These are phyloP conservation scores for Paguma larvata DNA, from an alignment of 2,797 vertebrate species.

Conservation along the genomic window DNA sequence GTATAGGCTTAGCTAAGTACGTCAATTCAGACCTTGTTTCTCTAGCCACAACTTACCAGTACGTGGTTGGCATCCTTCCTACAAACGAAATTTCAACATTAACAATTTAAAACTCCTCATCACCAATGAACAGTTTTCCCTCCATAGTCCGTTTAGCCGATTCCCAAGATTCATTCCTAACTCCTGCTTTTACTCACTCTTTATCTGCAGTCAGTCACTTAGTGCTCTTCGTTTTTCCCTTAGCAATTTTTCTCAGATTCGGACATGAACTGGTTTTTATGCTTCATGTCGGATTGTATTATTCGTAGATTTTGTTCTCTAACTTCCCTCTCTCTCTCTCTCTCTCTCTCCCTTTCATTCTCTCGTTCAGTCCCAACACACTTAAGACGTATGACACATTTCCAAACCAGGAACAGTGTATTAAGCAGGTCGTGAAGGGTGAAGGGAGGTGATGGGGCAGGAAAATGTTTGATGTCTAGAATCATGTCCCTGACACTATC, in stretches of 20 bases:
- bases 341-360: neutral
- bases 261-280: neutral
- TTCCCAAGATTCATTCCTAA: neutral
- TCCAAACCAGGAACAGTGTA: neutral
- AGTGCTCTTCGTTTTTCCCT: neutral
- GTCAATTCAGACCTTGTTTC: neutral
- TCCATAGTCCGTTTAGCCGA: neutral
- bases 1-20: neutral
- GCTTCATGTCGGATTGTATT: neutral
- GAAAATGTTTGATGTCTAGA: neutral
- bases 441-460: neutral
- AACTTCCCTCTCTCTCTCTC: neutral
- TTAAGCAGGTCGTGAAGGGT: neutral
- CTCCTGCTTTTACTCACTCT: neutral
- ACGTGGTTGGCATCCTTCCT: neutral
- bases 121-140: neutral
- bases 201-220: neutral
- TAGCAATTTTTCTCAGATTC: conserved; percentile 3
- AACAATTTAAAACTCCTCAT: neutral
- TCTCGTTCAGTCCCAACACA: neutral
- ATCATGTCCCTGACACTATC: neutral
- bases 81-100: conserved; percentile 10
- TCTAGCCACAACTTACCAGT: neutral
- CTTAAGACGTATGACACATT: neutral
- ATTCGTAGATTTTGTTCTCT: conserved; percentile 48